Evolutionary conservation across 1,140 invertebrate species (phyloP).

Genomic region (Harlomillsia oculata): DNA sequence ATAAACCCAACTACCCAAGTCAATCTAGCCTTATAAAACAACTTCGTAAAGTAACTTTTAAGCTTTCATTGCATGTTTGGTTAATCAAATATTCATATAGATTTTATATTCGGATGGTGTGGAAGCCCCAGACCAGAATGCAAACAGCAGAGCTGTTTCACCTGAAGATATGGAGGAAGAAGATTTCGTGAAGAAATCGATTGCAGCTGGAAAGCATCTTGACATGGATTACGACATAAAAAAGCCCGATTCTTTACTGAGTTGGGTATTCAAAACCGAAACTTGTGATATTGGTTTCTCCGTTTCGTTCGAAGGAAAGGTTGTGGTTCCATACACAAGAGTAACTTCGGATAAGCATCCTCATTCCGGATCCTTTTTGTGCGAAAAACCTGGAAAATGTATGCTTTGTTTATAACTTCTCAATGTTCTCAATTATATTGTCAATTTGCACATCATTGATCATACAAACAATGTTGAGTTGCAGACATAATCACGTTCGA

Average conservation of each 20-base stretch:
- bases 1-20: too few species aligned
- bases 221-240: slow-evolving; percentile 14
- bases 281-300: slow-evolving; percentile 81
- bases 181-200: slow-evolving; percentile 9
- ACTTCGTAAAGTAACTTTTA: too few species aligned
- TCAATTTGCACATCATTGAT: too few species aligned
- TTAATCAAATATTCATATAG: too few species aligned
- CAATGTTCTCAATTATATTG: too few species aligned
- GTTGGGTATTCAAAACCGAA: slow-evolving; percentile 80
- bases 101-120: not conserved
- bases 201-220: slow-evolving; percentile 12
- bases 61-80: too few species aligned
- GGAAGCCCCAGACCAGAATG: not conserved
- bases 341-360: slow-evolving; percentile 63
- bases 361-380: slow-evolving; percentile 65
- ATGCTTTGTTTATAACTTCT: slow-evolving; percentile 40
- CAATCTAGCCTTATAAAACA: too few species aligned
- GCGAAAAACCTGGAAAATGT: slow-evolving; percentile 69
- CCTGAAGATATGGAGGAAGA: slow-evolving; percentile 4
- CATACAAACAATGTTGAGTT: too few species aligned
- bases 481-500: slow-evolving; percentile 79
- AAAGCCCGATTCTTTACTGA: slow-evolving; percentile 14
- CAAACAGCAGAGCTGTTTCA: not conserved
- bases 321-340: slow-evolving; percentile 58
- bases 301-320: slow-evolving; percentile 54